A percentile compares a stretch with the other conserved stretches of the same genome.
Conservation (phyloP, 2,113 vertebrate species). For the Poecile atricapillus region DNA sequence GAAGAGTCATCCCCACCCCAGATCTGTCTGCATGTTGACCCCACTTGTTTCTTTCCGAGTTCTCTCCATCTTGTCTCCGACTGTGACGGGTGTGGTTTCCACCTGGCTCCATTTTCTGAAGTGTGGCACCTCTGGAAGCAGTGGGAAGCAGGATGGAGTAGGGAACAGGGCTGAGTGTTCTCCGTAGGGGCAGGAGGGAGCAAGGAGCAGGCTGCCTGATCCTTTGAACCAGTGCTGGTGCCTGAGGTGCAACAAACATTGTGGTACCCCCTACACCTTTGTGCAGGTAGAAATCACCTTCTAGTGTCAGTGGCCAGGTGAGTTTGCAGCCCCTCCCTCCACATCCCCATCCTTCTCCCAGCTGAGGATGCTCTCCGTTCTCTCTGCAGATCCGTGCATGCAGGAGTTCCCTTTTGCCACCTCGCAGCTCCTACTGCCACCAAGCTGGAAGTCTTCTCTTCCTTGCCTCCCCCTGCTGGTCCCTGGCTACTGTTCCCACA, state of each 20-base stretch:
- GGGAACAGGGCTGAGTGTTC: neutral
- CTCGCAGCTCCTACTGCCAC: neutral
- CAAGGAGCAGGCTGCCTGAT: neutral
- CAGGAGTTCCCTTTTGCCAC: neutral
- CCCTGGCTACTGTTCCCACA: neutral
- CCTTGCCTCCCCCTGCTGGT: neutral
- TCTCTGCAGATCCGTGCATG: neutral
- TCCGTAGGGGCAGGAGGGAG: neutral
- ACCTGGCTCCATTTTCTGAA: slow-evolving; percentile 74
- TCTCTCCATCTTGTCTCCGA: slow-evolving; percentile 71
- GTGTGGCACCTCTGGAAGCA: neutral
- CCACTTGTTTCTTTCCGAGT: slow-evolving; percentile 38
- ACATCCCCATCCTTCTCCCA: neutral
- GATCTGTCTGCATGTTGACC: slow-evolving; percentile 75
- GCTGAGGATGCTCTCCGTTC: neutral
- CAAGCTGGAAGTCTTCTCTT: neutral
- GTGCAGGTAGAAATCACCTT: neutral
- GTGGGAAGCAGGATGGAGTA: neutral
- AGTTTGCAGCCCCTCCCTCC: neutral
- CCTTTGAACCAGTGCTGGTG: neutral
- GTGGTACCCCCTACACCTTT: neutral
- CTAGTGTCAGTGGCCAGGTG: neutral
- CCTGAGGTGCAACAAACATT: neutral
- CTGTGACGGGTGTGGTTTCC: slow-evolving; percentile 65
- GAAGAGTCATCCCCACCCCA: slow-evolving; percentile 31